These are phyloP conservation scores for Cancer borealis DNA, from an alignment of 2,888 invertebrate genomes.

Conservation along the genomic window DNA sequence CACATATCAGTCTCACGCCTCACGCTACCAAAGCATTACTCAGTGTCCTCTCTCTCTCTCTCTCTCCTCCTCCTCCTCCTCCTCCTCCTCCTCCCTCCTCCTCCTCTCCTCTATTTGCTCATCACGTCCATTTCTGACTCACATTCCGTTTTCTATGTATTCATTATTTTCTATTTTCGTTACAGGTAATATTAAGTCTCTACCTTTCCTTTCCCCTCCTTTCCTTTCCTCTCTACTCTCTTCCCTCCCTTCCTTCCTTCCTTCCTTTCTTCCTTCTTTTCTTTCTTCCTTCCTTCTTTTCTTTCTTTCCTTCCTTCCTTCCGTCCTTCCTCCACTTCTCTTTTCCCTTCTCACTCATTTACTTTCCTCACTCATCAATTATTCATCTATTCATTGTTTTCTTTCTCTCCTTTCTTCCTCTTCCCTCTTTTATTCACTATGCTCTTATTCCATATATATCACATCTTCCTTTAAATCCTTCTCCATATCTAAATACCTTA, in stretches of 20 bases:
- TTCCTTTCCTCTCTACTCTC: background rate
- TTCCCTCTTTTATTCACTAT: background rate
- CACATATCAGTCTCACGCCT: conserved; percentile 1
- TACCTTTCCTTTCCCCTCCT: background rate
- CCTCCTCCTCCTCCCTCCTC: background rate
- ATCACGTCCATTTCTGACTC: too few relatives aligned
- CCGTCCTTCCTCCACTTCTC: background rate
- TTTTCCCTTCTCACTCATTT: background rate
- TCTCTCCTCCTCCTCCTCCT: background rate
- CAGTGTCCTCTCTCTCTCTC: background rate
- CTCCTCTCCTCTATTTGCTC: background rate
- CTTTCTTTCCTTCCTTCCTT: too few relatives aligned
- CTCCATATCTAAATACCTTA: background rate
- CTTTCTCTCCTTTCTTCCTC: too few relatives aligned
- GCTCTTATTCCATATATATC: background rate
- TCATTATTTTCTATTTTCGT: too few relatives aligned
- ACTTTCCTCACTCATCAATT: background rate
- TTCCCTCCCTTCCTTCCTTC: background rate
- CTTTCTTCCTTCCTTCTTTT: background rate
- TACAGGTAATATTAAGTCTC: too few relatives aligned
- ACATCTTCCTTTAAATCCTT: background rate
- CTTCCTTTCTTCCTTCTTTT: background rate
- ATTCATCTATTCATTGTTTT: background rate
- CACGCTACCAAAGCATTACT: background rate
- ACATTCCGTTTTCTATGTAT: too few relatives aligned